Evolutionary conservation across 2,113 vertebrate species (phyloP).

Genomic region (Gymnobelideus leadbeateri): DNA sequence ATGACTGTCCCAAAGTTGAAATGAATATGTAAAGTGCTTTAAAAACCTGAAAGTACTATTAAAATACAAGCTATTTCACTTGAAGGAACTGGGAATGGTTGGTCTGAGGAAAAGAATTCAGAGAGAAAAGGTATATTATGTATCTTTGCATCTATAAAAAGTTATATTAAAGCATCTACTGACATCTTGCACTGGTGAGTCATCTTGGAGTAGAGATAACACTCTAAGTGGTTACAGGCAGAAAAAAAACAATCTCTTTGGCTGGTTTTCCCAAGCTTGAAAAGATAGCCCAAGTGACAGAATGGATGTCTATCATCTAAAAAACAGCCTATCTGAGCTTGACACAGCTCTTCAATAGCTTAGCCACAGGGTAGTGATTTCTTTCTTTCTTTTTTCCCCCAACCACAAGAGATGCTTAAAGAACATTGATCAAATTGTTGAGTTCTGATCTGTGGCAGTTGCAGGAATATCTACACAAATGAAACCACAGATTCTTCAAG

Average conservation of each 20-base stretch:
- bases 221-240: neutral
- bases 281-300: neutral
- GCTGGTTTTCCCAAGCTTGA: neutral
- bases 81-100: no score
- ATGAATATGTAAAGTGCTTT: no score
- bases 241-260: neutral
- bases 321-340: neutral
- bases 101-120: no score
- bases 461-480: neutral
- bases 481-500: neutral
- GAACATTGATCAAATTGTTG: neutral
- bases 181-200: neutral
- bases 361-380: neutral
- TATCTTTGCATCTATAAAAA: neutral
- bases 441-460: neutral
- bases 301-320: neutral
- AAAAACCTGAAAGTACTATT: no score
- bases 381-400: neutral
- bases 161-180: neutral
- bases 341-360: neutral
- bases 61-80: no score
- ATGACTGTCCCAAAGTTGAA: no score
- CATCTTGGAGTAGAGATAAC: neutral
- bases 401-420: neutral
- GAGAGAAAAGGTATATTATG: no score